Evolutionary conservation across 1,140 invertebrate genomes (phyloP).

Genomic region (Panulirus ornatus): DNA sequence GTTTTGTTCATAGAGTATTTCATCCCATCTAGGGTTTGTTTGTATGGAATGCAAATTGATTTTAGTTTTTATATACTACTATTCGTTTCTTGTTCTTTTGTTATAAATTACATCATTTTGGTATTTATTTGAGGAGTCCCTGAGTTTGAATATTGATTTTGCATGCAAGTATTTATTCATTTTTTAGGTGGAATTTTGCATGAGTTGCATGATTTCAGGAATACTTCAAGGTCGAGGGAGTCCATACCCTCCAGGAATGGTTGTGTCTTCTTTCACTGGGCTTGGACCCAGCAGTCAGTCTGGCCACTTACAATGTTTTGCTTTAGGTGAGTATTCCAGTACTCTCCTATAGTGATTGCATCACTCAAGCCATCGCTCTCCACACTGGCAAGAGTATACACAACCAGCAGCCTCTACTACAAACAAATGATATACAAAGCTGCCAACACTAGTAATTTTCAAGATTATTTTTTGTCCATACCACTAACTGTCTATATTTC

Average conservation of each 20-base stretch:
- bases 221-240: slow-evolving; percentile 41
- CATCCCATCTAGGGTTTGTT: too few species aligned
- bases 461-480: too few species aligned
- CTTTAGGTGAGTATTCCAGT: not conserved
- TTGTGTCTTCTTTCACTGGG: slow-evolving; percentile 19
- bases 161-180: not conserved
- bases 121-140: not conserved
- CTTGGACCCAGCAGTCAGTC: slow-evolving; percentile 38
- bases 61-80: slow-evolving; percentile 5
- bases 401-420: too few species aligned
- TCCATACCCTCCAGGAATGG: slow-evolving; percentile 36
- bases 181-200: slow-evolving; percentile 18
- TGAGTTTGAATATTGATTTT: not conserved
- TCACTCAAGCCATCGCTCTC: too few species aligned
- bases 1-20: too few species aligned
- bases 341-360: too few species aligned
- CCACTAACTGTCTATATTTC: too few species aligned
- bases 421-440: too few species aligned
- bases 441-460: too few species aligned
- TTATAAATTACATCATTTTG: slow-evolving; percentile 15
- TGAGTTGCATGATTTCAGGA: slow-evolving; percentile 53
- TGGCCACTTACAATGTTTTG: not conserved
- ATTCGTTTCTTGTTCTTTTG: not conserved
- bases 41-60: too few species aligned
- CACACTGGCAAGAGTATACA: too few species aligned